These are phyloP conservation scores for Cephonodes hylas DNA, from an alignment of 2,888 invertebrate species.

Conservation along the genomic window DNA sequence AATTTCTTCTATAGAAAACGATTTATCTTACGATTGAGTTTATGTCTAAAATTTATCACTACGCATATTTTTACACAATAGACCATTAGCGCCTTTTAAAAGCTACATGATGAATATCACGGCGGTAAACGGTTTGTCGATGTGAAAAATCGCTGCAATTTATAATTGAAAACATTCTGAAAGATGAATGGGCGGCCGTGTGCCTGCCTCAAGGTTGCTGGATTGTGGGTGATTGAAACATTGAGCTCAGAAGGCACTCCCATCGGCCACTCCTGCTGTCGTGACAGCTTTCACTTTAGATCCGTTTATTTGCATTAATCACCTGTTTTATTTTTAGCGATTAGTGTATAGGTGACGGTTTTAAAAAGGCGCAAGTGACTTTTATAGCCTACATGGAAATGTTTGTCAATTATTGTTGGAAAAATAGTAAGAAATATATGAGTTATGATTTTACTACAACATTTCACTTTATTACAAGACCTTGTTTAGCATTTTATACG, in stretches of 20 bases:
- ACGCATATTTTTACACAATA: background rate
- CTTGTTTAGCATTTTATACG: too few relatives aligned
- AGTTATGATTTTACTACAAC: too few relatives aligned
- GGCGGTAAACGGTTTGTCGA: slow-evolving; percentile 4
- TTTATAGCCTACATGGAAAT: too few relatives aligned
- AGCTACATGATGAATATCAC: background rate
- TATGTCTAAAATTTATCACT: background rate
- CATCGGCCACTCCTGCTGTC: slow-evolving; percentile 10
- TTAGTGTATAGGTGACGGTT: too few relatives aligned
- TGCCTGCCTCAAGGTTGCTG: slow-evolving; percentile 12
- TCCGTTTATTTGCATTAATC: slow-evolving; percentile 8
- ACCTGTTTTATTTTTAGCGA: too few relatives aligned
- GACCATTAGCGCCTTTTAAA: background rate
- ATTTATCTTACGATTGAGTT: background rate
- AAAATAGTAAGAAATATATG: too few relatives aligned
- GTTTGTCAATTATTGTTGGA: too few relatives aligned
- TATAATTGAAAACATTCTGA: slow-evolving; percentile 5
- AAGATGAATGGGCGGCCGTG: slow-evolving; percentile 12
- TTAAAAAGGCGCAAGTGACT: too few relatives aligned
- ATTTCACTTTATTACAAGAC: too few relatives aligned
- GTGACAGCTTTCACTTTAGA: slow-evolving; percentile 1
- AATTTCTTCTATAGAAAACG: background rate
- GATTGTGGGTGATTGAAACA: slow-evolving; percentile 11
- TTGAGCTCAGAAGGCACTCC: slow-evolving; percentile 11
- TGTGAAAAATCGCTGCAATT: slow-evolving; percentile 12